Evolutionary conservation across 2,113 vertebrate species (phyloP), one percentile per base, ranked within the genome.

Genomic region (Anolis sagrei): DNA sequence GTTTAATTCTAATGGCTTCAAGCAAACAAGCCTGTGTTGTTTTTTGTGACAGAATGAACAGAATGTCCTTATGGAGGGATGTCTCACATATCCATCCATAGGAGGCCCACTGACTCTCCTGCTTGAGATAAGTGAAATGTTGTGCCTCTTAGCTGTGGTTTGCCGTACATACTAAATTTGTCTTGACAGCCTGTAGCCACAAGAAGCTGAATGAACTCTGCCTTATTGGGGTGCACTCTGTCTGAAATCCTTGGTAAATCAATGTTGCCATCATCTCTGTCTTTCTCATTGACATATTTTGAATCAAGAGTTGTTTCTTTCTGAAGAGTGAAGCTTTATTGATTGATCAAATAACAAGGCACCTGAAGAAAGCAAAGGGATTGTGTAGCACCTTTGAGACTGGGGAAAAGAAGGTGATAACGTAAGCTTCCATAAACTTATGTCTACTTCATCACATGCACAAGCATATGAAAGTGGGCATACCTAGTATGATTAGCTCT

Each of bases 81-180:
- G 93, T 94, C 84, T 94, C 94, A 95, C 88, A 92, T 93, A 93
- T 94, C 92, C 39, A 44, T 44, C 39, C 94, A 94, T 92, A 93
- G 91, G 92, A 92, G 8, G 76, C n/a, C 88, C 73, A 87, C 84
- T 91, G 86, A 36, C 84, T 85, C 86, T 83, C 61, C 0, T 39
- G n/a, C 70, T 91, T 89, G 66, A 84, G 69, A 85, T 89, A 79
- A 90, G 81, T 79, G 86, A 87, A 93, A 93, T 70, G 88, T 49
- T 90, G 91, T 77, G 79, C 89, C 86, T 92, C 85, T 91, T 0
- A 0, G 68, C 91, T 36, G 51, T 77, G 36, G 78, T 84, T 92
- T 89, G 70, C 64, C 91, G 86, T 64, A 88, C 68, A 8, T 86
- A 90, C 85, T 72, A 79, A 84, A 70, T 84, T 89, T 27, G 69